These are phyloP conservation scores for Vulpes ferrilata DNA, from an alignment of 2,113 vertebrate genomes.

Conservation along the genomic window DNA sequence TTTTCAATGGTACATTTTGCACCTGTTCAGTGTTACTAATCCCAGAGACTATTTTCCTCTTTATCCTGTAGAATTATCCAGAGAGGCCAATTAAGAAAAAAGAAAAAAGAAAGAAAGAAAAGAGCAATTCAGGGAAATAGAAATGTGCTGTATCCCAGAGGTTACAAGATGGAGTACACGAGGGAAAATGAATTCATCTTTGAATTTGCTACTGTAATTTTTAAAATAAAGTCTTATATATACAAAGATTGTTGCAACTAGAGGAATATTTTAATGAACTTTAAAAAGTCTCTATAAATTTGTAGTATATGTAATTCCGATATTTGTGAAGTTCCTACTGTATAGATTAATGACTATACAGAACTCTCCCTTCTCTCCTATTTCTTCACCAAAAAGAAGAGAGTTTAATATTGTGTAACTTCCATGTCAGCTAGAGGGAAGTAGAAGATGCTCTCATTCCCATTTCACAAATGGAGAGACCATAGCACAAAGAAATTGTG, in stretches of 20 bases:
- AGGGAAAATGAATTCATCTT: constrained; percentile 57
- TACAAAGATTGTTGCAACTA: background rate
- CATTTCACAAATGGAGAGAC: constrained; percentile 22
- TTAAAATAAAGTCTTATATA: constrained; percentile 12
- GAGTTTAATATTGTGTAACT: background rate
- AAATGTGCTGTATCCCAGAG: constrained; percentile 46
- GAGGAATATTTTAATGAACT: constrained; percentile 8
- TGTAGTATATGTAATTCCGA: constrained; percentile 3
- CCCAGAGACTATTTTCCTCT: constrained; percentile 74
- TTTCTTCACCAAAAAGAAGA: background rate
- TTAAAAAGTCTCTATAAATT: constrained; percentile 49
- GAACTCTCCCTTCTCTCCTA: background rate
- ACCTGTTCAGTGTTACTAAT: constrained; percentile 73
- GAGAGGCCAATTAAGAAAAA: constrained; percentile 64
- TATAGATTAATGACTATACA: background rate
- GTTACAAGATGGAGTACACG: background rate
- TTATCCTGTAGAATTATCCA: constrained; percentile 68
- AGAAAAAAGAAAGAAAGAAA: background rate
- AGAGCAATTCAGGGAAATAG: constrained; percentile 58
- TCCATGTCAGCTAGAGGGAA: background rate
- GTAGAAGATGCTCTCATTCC: background rate
- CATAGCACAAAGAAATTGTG: background rate
- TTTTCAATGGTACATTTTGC: constrained; percentile 62
- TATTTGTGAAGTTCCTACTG: constrained; percentile 30
- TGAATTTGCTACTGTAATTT: constrained; percentile 60